Evolutionary conservation across 2,113 vertebrate genomes (phyloP), one percentile per base, ranked within the genome.

Genomic region (Chionis minor): DNA sequence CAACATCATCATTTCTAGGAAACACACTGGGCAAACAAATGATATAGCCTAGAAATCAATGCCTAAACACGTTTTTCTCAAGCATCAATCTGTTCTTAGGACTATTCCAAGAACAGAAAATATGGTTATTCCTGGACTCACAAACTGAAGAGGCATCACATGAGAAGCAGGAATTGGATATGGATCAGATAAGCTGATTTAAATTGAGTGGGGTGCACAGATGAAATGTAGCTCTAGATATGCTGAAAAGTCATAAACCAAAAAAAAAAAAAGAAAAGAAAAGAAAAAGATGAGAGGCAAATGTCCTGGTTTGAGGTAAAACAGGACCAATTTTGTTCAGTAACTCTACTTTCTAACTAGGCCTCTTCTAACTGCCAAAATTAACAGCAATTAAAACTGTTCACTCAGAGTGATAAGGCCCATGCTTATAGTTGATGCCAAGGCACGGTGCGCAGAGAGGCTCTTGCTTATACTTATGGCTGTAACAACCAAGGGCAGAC

Each of bases 31-130:
- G 70, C 42, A 91, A 90, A 83, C 22, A 89, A 85, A 61, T 19
- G 42, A 85, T 42, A 44, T 44, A 51, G 59, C 80, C 63, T 81
- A 89, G 84, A 93, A 93, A 97, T 58, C 83, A 65, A 63, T 33
- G 47, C 70, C 75, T 56, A 45, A 87, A 71, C 45, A 49, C 40
- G 9, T 73, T 96, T 84, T 81, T 51, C 52, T 71, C 51, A 79
- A 87, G 77, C 59, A 62, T 59, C 92, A 84, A 91, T 91, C 69
- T 93, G 87, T 71, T 93, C 90, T 74, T 66, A 94, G 72, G 77
- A 69, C 33, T 97, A 81, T 81, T 91, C 86, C 93, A 89, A 91
- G 83, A 91, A 73, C 83, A 92, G 77, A 77, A 86, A 81, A 94
- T 49, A 55, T 5, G 51, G 88, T 30, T 91, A 86, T 91, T 94